phyloP scores from a whole-genome alignment of 2,888 invertebrate species.

The Mactromeris polynyma region DNA sequence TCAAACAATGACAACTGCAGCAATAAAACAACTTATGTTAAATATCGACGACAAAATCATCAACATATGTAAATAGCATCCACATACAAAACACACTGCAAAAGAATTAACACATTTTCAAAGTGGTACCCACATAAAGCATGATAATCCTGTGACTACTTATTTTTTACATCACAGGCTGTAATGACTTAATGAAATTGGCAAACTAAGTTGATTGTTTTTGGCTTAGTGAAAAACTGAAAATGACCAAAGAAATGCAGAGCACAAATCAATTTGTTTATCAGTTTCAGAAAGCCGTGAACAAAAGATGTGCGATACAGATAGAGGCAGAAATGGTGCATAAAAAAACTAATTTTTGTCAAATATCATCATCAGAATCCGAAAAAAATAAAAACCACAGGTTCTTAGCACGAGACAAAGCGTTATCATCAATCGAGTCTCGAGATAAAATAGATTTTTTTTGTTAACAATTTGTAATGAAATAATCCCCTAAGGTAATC shows the following conservation, averaged over 20 bases:
- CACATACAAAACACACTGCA: too few relatives aligned
- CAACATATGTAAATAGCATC: too few relatives aligned
- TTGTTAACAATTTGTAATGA: slow-evolving; percentile 13
- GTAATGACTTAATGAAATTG: too few relatives aligned
- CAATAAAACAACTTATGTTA: not conserved
- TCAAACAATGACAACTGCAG: not conserved
- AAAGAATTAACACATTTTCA: too few relatives aligned
- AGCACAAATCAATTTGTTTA: not conserved
- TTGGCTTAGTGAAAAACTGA: too few relatives aligned
- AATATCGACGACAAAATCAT: not conserved
- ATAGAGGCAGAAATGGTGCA: not conserved
- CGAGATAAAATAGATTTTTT: not conserved
- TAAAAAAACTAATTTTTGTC: not conserved
- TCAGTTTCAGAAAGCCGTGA: not conserved
- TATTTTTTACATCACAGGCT: too few relatives aligned
- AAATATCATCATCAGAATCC: not conserved
- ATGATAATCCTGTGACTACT: too few relatives aligned
- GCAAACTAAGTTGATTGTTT: too few relatives aligned
- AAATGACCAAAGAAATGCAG: too few relatives aligned
- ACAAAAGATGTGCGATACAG: not conserved
- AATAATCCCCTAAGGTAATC: slow-evolving; percentile 11
- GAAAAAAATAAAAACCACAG: not conserved
- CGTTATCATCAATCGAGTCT: not conserved
- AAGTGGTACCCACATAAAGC: too few relatives aligned
- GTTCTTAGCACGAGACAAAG: not conserved